These are phyloP conservation scores for Gulo gulo DNA, from an alignment of 2,113 vertebrate species.

Conservation along the genomic window DNA sequence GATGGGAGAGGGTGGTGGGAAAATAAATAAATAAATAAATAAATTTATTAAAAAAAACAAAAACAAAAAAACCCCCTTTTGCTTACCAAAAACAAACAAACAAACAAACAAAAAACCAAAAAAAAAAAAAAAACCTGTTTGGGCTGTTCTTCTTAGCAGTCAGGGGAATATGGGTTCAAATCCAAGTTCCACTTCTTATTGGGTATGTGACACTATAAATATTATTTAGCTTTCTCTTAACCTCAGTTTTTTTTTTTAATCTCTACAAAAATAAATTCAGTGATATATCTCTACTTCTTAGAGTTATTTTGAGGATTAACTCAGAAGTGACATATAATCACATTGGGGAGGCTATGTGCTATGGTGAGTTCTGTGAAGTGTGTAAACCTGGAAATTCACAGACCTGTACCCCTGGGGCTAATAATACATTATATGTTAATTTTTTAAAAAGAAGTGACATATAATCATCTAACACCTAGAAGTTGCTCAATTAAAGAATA, in stretches of 20 bases:
- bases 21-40: too few species aligned
- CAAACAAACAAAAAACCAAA: too few species aligned
- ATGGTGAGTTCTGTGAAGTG: too few species aligned
- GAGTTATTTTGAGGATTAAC: background rate
- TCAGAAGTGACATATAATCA: background rate
- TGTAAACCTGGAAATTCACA: too few species aligned
- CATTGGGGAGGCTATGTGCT: too few species aligned
- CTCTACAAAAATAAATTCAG: background rate
- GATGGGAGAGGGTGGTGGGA: too few species aligned
- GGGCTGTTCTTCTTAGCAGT: background rate
- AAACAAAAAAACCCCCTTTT: too few species aligned
- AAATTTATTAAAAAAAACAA: too few species aligned
- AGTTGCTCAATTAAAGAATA: background rate
- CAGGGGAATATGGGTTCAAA: background rate
- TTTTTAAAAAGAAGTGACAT: background rate
- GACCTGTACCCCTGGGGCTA: too few species aligned
- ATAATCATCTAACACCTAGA: background rate
- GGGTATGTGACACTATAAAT: background rate
- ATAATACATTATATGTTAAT: too few species aligned
- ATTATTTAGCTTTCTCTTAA: background rate
- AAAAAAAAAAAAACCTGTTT: background rate
- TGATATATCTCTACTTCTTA: background rate
- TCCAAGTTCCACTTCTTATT: background rate
- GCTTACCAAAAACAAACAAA: too few species aligned
- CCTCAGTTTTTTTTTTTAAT: background rate